Base-by-base conservation (phyloP, 2,888 invertebrate genomes). In the Patella caerulea region DNA sequence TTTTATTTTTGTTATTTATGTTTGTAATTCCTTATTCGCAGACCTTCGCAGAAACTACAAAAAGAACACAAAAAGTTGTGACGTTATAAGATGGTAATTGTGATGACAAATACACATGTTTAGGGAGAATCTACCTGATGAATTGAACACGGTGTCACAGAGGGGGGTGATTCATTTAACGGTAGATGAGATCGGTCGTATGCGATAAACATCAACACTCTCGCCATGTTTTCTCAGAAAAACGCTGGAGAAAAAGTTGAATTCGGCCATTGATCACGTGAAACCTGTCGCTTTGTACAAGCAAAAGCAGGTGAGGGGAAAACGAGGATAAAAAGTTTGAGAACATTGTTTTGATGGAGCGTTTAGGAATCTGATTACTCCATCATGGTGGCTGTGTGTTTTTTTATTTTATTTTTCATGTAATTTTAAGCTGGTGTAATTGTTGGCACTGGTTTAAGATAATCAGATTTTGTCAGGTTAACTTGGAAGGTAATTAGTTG, bases 241-340 rank as follows among this genome's bases (percentile, higher is more conserved):
- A 65, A 65, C 19, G 24, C 65, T 24, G 65, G 24, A 24, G 19
- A 65, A 65, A 65, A 65, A 65, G 24, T 24, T 65, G 65, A 65
- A 65, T 24, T 45, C 45, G 45, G 45, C 45, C 45, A 45, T 45
- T 45, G 45, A 45, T 45, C 19, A 65, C 24, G 65, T 65, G 19
- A 24, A 65, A 65, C 65, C 65, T 65, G 65, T 65, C 65, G 65
- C 65, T 65, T 65, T 19, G 65, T 65, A 65, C 65, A 65, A 65
- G 65, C 65, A 65, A 4, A 65, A 19, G 65, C 65, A 65, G 65
- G 65, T 65, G 65, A 65, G 65, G 24, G 65, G 65, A 65, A 65
- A 65, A 65, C 19, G 24, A 65, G 14, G 19, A 12, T 19, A 24
- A 65, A 65, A 24, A 65, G 65, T 65, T 45, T 45, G 24, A 65